phyloP scores from a whole-genome alignment of 2,113 vertebrate genomes.

The Pardalotus punctatus region DNA sequence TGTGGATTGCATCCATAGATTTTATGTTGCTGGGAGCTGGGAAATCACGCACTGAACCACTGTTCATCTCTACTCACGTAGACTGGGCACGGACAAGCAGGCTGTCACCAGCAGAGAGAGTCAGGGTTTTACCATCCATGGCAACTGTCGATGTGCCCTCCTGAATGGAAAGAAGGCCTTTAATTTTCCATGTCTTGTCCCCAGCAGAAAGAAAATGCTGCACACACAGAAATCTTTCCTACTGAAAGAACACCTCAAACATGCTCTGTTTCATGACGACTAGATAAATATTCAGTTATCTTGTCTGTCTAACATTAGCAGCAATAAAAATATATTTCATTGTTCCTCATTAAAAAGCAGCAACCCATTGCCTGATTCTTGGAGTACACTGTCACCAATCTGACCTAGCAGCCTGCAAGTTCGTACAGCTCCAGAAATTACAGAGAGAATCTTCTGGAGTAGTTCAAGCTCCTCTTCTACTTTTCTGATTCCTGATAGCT shows the following conservation, averaged over 20 bases:
- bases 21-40: not conserved
- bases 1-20: not conserved
- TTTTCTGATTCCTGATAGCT: not conserved
- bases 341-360: not conserved
- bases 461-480: not conserved
- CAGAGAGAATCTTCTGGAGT: not conserved
- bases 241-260: not conserved
- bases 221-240: not conserved
- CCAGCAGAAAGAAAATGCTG: not conserved
- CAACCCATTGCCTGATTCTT: not conserved
- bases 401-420: not conserved
- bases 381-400: not conserved
- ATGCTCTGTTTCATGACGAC: not conserved
- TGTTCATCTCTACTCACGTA: constrained; percentile 74
- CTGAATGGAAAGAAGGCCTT: constrained; percentile 67
- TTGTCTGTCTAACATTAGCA: not conserved
- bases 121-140: constrained; percentile 61
- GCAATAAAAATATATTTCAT: not conserved
- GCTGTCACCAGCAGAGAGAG: constrained; percentile 81
- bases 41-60: not conserved
- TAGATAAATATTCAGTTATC: not conserved
- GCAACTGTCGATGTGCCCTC: constrained; percentile 82
- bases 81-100: constrained; percentile 80
- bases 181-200: not conserved
- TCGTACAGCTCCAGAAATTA: not conserved